A percentile compares a stretch with the other conserved stretches of the same genome.
These are phyloP conservation scores for Spatulosminthurus flaviceps DNA, from an alignment of 2,888 invertebrate species.

Conservation along the genomic window DNA sequence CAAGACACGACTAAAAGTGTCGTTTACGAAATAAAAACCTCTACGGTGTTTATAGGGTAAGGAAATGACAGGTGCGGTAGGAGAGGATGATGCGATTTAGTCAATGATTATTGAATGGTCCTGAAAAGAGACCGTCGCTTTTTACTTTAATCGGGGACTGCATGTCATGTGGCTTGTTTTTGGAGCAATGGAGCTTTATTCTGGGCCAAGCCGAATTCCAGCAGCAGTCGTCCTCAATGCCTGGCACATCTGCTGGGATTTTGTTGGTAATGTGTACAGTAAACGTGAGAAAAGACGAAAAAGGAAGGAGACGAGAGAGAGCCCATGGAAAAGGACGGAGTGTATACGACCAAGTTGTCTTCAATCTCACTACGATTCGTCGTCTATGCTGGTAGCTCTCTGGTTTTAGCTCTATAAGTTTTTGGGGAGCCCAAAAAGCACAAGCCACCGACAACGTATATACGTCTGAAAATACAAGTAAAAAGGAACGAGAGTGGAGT, in stretches of 20 bases:
- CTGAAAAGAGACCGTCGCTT: background rate
- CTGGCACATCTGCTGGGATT: slow-evolving; percentile 11
- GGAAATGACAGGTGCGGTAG: no score
- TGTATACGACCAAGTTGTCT: background rate
- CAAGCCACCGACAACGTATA: background rate
- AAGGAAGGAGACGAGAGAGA: background rate
- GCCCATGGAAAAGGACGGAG: background rate
- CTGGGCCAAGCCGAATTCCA: slow-evolving; percentile 18
- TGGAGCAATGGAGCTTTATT: background rate
- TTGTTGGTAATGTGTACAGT: background rate
- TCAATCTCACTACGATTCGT: background rate
- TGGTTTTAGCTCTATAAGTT: no score
- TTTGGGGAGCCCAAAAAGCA: slow-evolving; percentile 2
- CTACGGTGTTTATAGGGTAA: no score
- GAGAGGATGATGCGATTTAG: no score
- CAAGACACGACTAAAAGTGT: no score
- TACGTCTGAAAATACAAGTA: background rate
- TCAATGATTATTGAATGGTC: no score
- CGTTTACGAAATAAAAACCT: no score
- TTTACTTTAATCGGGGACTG: background rate
- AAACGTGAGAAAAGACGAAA: background rate
- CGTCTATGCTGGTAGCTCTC: background rate
- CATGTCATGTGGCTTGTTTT: slow-evolving; percentile 1
- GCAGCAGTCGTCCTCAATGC: slow-evolving; percentile 9
- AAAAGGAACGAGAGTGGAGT: background rate